phyloP scores from a whole-genome alignment of 1,140 invertebrate species.

The Caenorhabditis remanei region DNA sequence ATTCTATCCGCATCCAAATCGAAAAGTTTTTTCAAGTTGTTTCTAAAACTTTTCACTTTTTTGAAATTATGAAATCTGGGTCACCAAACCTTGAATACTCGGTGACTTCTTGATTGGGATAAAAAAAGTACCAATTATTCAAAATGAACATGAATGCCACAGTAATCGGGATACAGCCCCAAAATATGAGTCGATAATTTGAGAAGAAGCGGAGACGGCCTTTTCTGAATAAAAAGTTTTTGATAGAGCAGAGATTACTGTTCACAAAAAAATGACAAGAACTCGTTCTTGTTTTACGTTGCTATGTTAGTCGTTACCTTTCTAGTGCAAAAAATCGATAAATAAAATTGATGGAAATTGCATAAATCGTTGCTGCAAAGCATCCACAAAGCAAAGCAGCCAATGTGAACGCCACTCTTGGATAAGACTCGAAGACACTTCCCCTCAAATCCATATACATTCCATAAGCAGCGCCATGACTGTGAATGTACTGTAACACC shows the following conservation, averaged over 20 bases:
- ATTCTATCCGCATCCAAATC: background rate
- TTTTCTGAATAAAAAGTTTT: background rate
- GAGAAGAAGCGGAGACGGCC: background rate
- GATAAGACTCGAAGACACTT: background rate
- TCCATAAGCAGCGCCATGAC: background rate
- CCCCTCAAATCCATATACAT: background rate
- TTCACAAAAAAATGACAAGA: background rate
- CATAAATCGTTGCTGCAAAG: background rate
- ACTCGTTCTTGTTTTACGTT: background rate
- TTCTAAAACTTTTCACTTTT: background rate
- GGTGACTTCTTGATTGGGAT: background rate
- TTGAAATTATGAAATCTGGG: background rate
- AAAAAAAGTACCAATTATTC: background rate
- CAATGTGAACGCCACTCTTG: background rate
- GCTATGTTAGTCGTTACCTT: background rate
- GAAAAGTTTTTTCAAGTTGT: background rate
- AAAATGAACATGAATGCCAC: background rate
- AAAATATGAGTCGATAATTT: background rate
- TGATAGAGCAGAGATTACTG: too few relatives aligned
- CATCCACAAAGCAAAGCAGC: background rate
- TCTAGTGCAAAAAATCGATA: background rate
- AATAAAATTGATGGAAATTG: background rate
- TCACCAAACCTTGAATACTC: background rate
- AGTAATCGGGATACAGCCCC: background rate
- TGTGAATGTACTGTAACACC: background rate